A percentile compares a stretch with the other conserved stretches of the same genome.
Evolutionary conservation across 1,140 invertebrate species (phyloP).

Genomic region (Phenacoccus solenopsis): DNA sequence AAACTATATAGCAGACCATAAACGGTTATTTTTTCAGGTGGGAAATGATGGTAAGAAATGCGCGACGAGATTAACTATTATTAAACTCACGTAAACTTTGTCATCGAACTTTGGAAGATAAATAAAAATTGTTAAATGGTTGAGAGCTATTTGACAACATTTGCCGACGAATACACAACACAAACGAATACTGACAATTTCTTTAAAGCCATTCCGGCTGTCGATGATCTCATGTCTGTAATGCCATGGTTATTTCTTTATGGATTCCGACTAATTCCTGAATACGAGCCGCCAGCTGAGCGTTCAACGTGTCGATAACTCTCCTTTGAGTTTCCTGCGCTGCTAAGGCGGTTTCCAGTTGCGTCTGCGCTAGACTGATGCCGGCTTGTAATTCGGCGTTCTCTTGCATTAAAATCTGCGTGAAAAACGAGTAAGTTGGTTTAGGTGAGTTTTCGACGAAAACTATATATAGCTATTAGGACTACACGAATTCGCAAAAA

Average conservation of each 20-base stretch:
- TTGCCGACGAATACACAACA: neutral
- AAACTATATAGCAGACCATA: too few relatives aligned
- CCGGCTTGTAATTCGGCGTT: conserved; percentile 57
- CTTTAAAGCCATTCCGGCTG: conserved; percentile 20
- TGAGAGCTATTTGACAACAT: neutral
- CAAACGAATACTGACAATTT: neutral
- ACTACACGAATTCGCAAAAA: neutral
- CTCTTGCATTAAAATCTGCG: conserved; percentile 52
- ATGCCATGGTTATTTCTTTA: conserved; percentile 62
- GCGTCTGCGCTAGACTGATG: conserved; percentile 61
- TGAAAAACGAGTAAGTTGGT: conserved; percentile 20
- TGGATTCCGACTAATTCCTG: conserved; percentile 75
- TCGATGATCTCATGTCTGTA: conserved; percentile 44
- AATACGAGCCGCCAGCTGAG: conserved; percentile 66
- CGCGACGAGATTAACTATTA: neutral
- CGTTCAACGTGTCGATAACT: conserved; percentile 70
- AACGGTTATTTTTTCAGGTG: too few relatives aligned
- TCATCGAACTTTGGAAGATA: neutral
- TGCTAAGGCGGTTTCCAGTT: conserved; percentile 64
- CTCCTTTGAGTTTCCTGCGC: conserved; percentile 72
- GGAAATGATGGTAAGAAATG: too few relatives aligned
- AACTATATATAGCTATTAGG: neutral
- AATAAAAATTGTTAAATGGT: neutral
- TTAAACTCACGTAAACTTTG: neutral
- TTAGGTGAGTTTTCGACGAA: neutral